Percentiles rank a stretch among this genome's conserved stretches.
Conservation (phyloP, 2,113 vertebrate genomes). For the Garra rufa region DNA sequence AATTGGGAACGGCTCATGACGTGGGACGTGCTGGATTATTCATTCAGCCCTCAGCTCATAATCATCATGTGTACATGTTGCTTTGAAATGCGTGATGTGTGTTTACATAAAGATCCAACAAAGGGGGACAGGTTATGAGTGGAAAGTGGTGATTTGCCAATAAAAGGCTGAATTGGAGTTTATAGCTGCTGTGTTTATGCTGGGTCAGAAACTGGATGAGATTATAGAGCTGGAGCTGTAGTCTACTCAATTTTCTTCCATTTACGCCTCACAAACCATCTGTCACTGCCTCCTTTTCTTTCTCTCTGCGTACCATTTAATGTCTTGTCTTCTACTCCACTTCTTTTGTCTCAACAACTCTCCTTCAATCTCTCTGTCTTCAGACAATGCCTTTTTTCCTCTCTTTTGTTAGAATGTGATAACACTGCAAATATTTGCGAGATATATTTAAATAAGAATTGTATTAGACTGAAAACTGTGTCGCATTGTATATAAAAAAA, state of each 20-base stretch:
- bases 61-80: conserved; percentile 12
- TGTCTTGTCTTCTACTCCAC: not conserved
- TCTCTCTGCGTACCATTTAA: not conserved
- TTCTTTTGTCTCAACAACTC: conserved; percentile 11
- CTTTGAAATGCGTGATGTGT: not conserved
- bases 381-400: not conserved
- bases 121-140: conserved; percentile 20
- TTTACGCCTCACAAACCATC: conserved; percentile 43
- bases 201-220: conserved; percentile 30
- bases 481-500: not conserved
- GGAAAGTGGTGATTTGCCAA: conserved; percentile 36
- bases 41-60: not conserved
- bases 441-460: not conserved
- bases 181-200: conserved; percentile 38
- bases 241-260: conserved; percentile 39
- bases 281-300: conserved; percentile 34
- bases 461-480: not conserved
- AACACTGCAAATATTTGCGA: not conserved
- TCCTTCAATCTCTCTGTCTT: conserved; percentile 16
- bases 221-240: conserved; percentile 30
- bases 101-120: conserved; percentile 31
- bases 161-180: conserved; percentile 35
- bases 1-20: not conserved
- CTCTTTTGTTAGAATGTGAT: not conserved
- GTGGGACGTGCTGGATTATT: conserved; percentile 18